Base-by-base conservation (phyloP, 2,113 vertebrate species). In the Pluvianellus socialis region DNA sequence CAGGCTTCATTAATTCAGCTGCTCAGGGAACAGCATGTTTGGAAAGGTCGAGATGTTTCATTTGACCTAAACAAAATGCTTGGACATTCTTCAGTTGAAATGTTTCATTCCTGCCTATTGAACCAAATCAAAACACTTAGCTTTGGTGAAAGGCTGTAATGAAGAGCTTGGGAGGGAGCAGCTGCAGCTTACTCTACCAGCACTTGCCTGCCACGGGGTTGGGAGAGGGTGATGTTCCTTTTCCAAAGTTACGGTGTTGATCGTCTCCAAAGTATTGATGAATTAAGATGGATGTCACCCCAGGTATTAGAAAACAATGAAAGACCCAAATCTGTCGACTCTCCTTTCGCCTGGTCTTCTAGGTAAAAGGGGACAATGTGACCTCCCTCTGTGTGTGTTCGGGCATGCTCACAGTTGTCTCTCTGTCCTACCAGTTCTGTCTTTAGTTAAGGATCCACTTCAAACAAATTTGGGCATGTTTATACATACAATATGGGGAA, bases 1-100 rank as follows among this genome's bases (percentile, higher is more conserved):
- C 33, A 93, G 62, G 81, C 79, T 94, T 92, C 92, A 88, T 96
- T 95, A 95, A 92, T 90, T 94, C 85, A 86, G 53, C 82, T 82
- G 75, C 71, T 86, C 0, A 0, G 67, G 47, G 40, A 92, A 50
- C 50, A 63, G 67, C 0, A 0, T 68, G 59, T 86, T 91, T 89
- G 67, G 90, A 83, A 95, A 95, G 93, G 79, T 94, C 2, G 5
- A 76, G 74, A 38, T 79, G 81, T 96, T 97, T 95, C 74, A 23
- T 94, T 93, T 81, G 88, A 90, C 93, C 85, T 83, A 73, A 94
- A 93, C 86, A 91, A 93, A 96, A 88, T 72, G 49, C 88, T 90
- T 74, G 38, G 53, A 52, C 65, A 35, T 90, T 86, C 68, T 90
- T 95, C 66, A 68, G 71, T 63, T 79, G 45, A 79, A 90, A 93